phyloP scores from a whole-genome alignment of 1,140 invertebrate species.

The Drosophila kurseongensis region DNA sequence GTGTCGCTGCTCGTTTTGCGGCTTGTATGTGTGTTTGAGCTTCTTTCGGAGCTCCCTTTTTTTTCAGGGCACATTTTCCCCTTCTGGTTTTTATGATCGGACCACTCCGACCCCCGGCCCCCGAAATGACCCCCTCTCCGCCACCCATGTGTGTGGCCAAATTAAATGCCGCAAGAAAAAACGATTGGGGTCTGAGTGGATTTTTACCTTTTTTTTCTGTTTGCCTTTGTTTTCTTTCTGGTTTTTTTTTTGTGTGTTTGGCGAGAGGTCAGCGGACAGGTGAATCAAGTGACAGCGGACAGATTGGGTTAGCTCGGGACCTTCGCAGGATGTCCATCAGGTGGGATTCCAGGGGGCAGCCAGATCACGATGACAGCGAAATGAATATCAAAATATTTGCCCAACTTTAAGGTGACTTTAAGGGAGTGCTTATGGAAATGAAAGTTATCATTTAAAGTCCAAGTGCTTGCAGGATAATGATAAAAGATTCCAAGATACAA shows the following conservation, averaged over 20 bases:
- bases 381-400: background rate
- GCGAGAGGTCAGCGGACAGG: constrained; percentile 37
- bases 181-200: constrained; percentile 41
- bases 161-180: constrained; percentile 58
- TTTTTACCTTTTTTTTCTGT: constrained; percentile 41
- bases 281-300: constrained; percentile 49
- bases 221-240: constrained; percentile 23
- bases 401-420: background rate
- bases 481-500: too few species aligned
- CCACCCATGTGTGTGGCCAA: constrained; percentile 33
- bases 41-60: constrained; percentile 9
- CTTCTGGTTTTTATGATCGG: constrained; percentile 53
- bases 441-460: background rate
- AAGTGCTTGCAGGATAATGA: too few species aligned
- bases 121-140: background rate
- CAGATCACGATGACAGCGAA: constrained; percentile 23
- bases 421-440: background rate
- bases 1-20: constrained; percentile 76
- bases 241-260: background rate
- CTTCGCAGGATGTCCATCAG: constrained; percentile 14
- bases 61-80: constrained; percentile 9
- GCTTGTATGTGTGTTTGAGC: constrained; percentile 39
- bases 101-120: constrained; percentile 11
- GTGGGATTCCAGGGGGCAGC: background rate
- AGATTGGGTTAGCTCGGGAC: constrained; percentile 31